phyloP scores from a whole-genome alignment of 2,888 invertebrate genomes.

The Apamea monoglypha region DNA sequence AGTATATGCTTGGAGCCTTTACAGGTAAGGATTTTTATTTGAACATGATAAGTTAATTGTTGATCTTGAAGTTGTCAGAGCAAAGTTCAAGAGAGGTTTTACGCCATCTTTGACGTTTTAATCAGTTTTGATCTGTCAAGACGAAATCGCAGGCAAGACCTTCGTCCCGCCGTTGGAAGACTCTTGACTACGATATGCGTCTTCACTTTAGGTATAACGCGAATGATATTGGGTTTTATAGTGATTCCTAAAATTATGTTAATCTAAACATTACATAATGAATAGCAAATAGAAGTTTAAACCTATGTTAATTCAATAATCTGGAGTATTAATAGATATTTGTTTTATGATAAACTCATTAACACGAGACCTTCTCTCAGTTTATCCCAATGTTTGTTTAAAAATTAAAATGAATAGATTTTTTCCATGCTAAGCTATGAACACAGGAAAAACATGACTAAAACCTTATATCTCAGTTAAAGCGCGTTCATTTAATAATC shows the following conservation, averaged over 20 bases:
- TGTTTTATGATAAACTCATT: conserved; percentile 3
- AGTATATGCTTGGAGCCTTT: conserved; percentile 88
- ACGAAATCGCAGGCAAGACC: not conserved
- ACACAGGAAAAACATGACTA: conserved; percentile 10
- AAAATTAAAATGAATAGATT: conserved; percentile 23
- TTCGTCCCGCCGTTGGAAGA: not conserved
- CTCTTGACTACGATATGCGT: not conserved
- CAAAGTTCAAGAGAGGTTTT: conserved; percentile 3
- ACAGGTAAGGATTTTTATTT: conserved; percentile 76
- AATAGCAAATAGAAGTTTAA: not conserved
- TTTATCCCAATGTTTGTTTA: not conserved
- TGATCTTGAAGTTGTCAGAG: not conserved
- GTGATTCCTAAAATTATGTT: not conserved
- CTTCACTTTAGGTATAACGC: not conserved
- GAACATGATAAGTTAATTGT: not conserved
- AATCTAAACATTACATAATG: too few relatives aligned
- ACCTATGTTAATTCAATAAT: too few relatives aligned
- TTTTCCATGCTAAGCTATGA: not conserved
- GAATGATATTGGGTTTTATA: not conserved
- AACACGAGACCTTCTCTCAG: not conserved
- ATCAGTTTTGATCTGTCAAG: not conserved
- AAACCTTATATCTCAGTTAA: conserved; percentile 27
- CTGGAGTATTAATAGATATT: not conserved
- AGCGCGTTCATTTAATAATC: conserved; percentile 34
- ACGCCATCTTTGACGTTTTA: not conserved